Conservation (phyloP, 2,888 invertebrate species). For the Isoperla grammatica region DNA sequence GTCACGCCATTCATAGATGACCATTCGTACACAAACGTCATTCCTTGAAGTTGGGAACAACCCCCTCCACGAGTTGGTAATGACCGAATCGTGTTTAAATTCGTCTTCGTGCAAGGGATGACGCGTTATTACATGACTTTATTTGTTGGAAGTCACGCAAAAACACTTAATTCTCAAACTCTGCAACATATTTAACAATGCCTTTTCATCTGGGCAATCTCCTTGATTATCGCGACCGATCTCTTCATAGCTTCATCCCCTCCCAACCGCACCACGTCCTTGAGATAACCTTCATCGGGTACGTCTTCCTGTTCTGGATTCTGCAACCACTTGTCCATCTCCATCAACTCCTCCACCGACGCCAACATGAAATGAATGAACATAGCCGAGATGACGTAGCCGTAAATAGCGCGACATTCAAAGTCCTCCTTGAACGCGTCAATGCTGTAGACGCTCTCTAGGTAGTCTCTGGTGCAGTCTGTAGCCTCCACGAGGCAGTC, state of each 20-base stretch:
- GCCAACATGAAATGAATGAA: conserved; percentile 13
- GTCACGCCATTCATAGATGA: too few relatives aligned
- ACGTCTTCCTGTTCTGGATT: neutral
- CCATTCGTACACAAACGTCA: too few relatives aligned
- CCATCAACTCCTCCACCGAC: conserved; percentile 6
- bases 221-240: neutral
- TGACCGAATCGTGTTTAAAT: too few relatives aligned
- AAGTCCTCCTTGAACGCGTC: conserved; percentile 17
- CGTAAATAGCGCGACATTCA: neutral
- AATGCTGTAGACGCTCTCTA: conserved; percentile 8
- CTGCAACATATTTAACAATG: neutral
- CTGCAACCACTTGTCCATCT: neutral
- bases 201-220: conserved; percentile 7
- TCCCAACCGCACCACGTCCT: neutral
- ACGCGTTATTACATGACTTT: too few relatives aligned
- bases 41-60: too few relatives aligned
- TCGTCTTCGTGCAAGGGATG: too few relatives aligned
- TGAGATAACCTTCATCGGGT: neutral
- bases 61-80: too few relatives aligned
- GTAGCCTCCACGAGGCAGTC: conserved; percentile 9
- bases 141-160: too few relatives aligned
- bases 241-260: conserved; percentile 1
- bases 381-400: conserved; percentile 7
- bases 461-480: neutral
- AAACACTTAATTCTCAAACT: too few relatives aligned